Conservation (phyloP, 2,797 vertebrate species). For the Pachyuromys duprasi region DNA sequence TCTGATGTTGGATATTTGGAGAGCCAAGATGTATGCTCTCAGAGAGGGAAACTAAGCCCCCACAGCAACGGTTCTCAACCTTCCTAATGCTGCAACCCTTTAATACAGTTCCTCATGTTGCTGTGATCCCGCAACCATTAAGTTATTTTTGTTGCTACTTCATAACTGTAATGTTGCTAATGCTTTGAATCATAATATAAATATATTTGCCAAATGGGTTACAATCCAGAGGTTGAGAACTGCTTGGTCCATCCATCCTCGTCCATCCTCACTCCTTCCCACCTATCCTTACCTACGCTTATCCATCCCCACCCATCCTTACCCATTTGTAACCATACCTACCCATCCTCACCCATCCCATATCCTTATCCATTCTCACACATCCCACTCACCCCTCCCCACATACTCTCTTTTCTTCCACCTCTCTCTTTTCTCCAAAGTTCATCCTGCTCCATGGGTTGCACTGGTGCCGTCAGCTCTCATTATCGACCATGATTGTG, state of each 20-base stretch:
- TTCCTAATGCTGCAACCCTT: neutral
- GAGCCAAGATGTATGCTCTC: neutral
- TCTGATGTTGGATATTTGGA: neutral
- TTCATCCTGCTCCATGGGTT: neutral
- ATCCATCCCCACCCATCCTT: neutral
- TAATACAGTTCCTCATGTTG: neutral
- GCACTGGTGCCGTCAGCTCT: neutral
- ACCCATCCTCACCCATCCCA: neutral
- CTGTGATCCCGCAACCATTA: neutral
- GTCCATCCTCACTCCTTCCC: neutral
- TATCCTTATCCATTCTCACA: neutral
- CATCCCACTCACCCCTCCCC: neutral
- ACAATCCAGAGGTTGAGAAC: neutral
- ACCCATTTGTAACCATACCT: neutral
- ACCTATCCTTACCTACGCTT: neutral
- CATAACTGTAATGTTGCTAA: neutral
- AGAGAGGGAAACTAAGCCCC: neutral
- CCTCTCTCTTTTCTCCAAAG: neutral
- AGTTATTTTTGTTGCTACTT: neutral
- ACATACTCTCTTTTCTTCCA: neutral
- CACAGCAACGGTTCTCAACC: neutral
- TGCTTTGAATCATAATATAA: neutral
- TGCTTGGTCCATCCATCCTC: neutral
- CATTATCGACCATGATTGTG: too few relatives aligned
- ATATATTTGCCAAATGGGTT: neutral